Conservation (phyloP, 2,888 invertebrate genomes). For the Folsomia manolachei region DNA sequence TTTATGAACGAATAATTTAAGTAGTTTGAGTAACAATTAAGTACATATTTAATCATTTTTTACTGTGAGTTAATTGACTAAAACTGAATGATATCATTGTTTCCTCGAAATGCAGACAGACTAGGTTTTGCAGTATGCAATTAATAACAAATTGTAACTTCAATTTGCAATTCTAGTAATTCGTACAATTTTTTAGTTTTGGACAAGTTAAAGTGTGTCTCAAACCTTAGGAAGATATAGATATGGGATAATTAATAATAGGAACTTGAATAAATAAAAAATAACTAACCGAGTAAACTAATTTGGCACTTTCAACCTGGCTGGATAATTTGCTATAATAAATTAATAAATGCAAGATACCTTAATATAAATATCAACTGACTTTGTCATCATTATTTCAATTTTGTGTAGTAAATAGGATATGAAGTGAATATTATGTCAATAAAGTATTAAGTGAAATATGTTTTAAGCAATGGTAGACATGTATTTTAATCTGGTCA, state of each 20-base stretch:
- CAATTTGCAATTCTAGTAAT: background rate
- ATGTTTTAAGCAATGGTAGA: background rate
- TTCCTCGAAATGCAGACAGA: background rate
- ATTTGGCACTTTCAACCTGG: background rate
- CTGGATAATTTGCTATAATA: background rate
- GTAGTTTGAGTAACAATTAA: background rate
- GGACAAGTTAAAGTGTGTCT: background rate
- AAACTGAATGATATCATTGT: conserved; percentile 1
- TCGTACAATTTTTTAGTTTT: background rate
- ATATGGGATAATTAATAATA: background rate
- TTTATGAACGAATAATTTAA: background rate
- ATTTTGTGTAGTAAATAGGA: background rate
- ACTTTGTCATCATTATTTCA: background rate
- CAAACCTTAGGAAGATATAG: background rate
- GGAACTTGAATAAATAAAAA: background rate
- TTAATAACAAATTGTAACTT: background rate
- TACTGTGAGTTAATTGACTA: background rate
- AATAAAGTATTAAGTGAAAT: background rate
- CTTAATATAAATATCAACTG: background rate
- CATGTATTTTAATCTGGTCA: background rate
- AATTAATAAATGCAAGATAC: background rate
- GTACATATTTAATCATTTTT: background rate
- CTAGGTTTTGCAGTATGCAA: background rate
- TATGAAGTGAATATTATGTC: background rate
- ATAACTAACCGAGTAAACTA: no score